These are phyloP conservation scores for Eriosoma lanigerum DNA, from an alignment of 1,140 invertebrate species.

Conservation along the genomic window DNA sequence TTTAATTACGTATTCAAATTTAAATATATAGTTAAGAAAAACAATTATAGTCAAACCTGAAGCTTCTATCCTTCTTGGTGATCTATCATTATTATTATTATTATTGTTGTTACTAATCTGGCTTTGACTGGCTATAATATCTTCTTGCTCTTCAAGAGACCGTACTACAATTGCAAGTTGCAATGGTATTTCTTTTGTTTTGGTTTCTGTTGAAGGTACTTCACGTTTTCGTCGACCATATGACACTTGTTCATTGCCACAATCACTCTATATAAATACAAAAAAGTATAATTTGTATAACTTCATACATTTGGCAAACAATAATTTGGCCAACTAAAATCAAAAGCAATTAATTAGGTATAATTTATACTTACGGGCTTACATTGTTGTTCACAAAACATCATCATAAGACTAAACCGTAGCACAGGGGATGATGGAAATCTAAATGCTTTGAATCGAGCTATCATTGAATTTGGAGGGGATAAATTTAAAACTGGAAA, in stretches of 20 bases:
- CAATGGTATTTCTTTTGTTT: constrained; percentile 57
- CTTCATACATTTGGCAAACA: too few species aligned
- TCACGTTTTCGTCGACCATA: constrained; percentile 57
- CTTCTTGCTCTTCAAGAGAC: constrained; percentile 52
- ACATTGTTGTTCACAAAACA: constrained; percentile 68
- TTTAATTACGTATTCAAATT: background rate
- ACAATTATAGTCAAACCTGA: constrained; percentile 1
- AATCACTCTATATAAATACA: constrained; percentile 56
- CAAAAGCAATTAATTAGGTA: too few species aligned
- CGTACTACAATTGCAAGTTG: constrained; percentile 59
- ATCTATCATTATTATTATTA: background rate
- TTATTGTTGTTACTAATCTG: constrained; percentile 7
- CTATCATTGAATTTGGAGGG: constrained; percentile 59
- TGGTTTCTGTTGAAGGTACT: constrained; percentile 44
- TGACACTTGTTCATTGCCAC: constrained; percentile 56
- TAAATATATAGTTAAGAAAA: background rate
- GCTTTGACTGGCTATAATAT: constrained; percentile 25
- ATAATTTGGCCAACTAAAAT: too few species aligned
- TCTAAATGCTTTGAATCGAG: constrained; percentile 67
- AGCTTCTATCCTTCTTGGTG: constrained; percentile 15
- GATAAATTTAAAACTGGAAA: constrained; percentile 61
- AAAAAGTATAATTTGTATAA: too few species aligned
- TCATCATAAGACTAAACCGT: constrained; percentile 69
- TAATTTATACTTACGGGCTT: constrained; percentile 60
- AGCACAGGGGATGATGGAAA: constrained; percentile 71